A percentile compares a stretch with the other conserved stretches of the same genome.
Evolutionary conservation across 2,113 vertebrate genomes (phyloP).

Genomic region (Corythaeola cristata): DNA sequence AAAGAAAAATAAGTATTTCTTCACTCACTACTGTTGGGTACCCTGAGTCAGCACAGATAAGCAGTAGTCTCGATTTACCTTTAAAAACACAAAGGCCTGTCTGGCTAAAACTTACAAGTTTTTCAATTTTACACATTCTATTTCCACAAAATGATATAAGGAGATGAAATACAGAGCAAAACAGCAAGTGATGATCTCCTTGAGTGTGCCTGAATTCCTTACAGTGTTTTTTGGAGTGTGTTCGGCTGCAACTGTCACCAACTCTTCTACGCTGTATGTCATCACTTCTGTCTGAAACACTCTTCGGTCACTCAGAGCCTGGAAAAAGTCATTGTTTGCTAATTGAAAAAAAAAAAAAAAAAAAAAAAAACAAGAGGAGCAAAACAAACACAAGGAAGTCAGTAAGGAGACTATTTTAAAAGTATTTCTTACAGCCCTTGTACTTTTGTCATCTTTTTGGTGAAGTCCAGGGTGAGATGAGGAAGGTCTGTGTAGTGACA

Average conservation of each 20-base stretch:
- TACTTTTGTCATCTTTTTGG: constrained; percentile 54
- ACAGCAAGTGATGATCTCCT: accelerated
- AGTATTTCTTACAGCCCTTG: constrained; percentile 52
- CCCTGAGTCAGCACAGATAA: not conserved
- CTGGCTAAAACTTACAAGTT: not conserved
- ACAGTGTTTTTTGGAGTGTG: constrained; percentile 89
- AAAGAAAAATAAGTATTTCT: not conserved
- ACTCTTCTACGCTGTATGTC: constrained; percentile 79
- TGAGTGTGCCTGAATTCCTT: constrained; percentile 12
- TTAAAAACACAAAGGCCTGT: not conserved
- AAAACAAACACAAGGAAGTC: constrained; percentile 50
- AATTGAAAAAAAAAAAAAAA: constrained; percentile 16
- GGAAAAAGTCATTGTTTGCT: constrained; percentile 89
- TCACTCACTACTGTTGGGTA: not conserved
- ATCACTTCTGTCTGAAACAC: constrained; percentile 68
- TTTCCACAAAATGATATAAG: not conserved
- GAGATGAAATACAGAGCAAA: not conserved
- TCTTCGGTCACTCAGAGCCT: constrained; percentile 76
- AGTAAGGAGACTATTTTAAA: constrained; percentile 24
- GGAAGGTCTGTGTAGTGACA: constrained; percentile 39
- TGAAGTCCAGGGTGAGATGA: constrained; percentile 40
- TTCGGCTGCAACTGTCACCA: constrained; percentile 83
- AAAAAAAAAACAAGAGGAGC: constrained; percentile 24
- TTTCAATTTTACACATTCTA: not conserved
- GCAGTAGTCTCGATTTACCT: not conserved